Conservation (phyloP, 2,888 invertebrate genomes). For the Pandemis cinnamomeana region DNA sequence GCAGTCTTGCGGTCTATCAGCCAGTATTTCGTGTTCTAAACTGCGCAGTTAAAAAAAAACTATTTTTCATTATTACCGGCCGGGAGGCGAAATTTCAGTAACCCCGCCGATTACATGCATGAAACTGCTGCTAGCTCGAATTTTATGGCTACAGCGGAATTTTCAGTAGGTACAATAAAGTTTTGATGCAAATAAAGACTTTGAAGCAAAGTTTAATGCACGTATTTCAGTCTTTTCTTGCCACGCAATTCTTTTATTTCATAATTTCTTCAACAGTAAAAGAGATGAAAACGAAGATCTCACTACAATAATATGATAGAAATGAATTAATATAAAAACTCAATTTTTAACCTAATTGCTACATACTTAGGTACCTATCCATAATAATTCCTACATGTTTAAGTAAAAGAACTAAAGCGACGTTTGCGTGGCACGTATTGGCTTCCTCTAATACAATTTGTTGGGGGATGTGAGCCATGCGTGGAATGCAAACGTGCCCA, state of each 20-base stretch:
- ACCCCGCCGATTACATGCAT: conserved; percentile 16
- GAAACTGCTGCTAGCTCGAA: neutral
- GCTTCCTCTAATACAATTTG: conserved; percentile 81
- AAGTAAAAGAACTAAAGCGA: conserved; percentile 11
- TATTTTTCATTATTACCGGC: conserved; percentile 1
- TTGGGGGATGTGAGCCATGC: conserved; percentile 69
- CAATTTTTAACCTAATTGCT: too few relatives aligned
- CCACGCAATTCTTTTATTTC: neutral
- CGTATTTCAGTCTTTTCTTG: neutral
- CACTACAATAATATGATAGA: neutral
- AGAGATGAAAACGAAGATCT: neutral
- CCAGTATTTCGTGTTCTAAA: conserved; percentile 4
- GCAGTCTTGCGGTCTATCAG: conserved; percentile 16
- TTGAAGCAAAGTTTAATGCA: conserved; percentile 6
- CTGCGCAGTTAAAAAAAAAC: conserved; percentile 10
- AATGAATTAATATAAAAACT: too few relatives aligned
- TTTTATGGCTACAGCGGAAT: conserved; percentile 7
- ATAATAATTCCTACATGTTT: neutral
- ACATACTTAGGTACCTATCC: neutral
- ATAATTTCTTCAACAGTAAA: neutral
- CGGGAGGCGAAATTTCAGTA: conserved; percentile 12
- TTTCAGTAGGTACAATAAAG: neutral
- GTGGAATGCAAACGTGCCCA: conserved; percentile 70
- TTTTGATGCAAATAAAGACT: conserved; percentile 1
- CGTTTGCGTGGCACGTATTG: conserved; percentile 73